Evolutionary conservation across 1,140 invertebrate genomes (phyloP).

Genomic region (Babylonia areolata): DNA sequence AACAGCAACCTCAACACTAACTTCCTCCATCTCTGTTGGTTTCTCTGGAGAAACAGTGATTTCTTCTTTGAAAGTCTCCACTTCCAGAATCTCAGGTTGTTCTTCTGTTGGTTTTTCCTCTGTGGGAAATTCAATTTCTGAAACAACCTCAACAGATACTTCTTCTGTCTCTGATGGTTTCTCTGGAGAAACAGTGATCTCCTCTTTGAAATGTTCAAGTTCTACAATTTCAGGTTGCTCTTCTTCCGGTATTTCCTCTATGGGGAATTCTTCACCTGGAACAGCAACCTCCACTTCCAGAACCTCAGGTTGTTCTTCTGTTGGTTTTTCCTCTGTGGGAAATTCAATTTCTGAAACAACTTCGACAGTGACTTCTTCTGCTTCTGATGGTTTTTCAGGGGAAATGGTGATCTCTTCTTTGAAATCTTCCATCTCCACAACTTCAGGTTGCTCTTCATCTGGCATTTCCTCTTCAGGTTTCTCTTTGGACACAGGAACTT

Average conservation of each 20-base stretch:
- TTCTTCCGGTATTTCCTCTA: no score
- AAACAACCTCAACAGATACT: conserved; percentile 5
- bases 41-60: conserved; percentile 17
- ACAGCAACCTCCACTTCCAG: conserved; percentile 44
- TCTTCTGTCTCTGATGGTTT: conserved; percentile 28
- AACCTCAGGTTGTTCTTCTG: conserved; percentile 35
- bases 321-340: conserved; percentile 25
- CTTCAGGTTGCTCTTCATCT: background rate
- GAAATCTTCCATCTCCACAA: conserved; percentile 27
- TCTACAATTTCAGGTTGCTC: no score
- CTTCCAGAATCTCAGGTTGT: background rate
- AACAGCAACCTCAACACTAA: conserved; percentile 12
- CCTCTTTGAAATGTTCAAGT: conserved; percentile 46
- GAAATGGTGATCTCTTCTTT: conserved; percentile 6
- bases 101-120: conserved; percentile 46
- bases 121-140: conserved; percentile 40
- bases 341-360: conserved; percentile 23
- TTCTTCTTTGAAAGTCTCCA: conserved; percentile 12
- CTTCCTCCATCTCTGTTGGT: conserved; percentile 28
- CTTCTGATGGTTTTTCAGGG: conserved; percentile 27
- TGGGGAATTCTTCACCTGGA: no score
- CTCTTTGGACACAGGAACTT: no score
- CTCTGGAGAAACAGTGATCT: conserved; percentile 37
- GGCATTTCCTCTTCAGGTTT: no score
- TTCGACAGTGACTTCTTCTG: conserved; percentile 33